These are phyloP conservation scores for Caenorhabditis briggsae DNA, from an alignment of 1,140 invertebrate species.

Conservation along the genomic window DNA sequence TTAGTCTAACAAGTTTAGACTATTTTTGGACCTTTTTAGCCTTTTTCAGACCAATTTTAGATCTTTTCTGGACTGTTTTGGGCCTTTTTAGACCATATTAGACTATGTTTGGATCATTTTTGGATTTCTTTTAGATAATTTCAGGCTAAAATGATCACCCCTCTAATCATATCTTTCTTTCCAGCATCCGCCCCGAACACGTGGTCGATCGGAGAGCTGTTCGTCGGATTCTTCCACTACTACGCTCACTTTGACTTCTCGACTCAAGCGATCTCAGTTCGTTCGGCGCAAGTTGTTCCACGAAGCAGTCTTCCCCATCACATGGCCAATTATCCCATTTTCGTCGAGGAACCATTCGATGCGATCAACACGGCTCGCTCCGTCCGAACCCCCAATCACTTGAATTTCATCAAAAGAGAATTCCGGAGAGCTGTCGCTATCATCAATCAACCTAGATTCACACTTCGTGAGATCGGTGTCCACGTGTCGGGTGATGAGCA, in stretches of 20 bases:
- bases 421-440: not conserved
- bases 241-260: conserved; percentile 85
- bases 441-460: not conserved
- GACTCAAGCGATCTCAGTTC: conserved; percentile 87
- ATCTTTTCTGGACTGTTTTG: too few species aligned
- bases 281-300: conserved; percentile 84
- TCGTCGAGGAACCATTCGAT: conserved; percentile 89
- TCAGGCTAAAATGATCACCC: too few species aligned
- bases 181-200: conserved; percentile 82
- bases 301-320: conserved; percentile 61
- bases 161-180: conserved; percentile 64
- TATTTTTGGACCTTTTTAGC: too few species aligned
- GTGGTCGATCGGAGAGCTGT: conserved; percentile 87
- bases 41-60: too few species aligned
- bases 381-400: too few species aligned
- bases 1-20: too few species aligned
- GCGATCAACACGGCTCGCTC: conserved; percentile 88
- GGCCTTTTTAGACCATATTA: too few species aligned
- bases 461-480: not conserved
- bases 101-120: too few species aligned
- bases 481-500: not conserved
- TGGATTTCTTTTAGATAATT: too few species aligned
- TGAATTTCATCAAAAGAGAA: not conserved
- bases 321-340: conserved; percentile 67
- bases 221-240: conserved; percentile 90